Evolutionary conservation across 2,888 invertebrate species (phyloP).

Genomic region (Epinotia bilunana): DNA sequence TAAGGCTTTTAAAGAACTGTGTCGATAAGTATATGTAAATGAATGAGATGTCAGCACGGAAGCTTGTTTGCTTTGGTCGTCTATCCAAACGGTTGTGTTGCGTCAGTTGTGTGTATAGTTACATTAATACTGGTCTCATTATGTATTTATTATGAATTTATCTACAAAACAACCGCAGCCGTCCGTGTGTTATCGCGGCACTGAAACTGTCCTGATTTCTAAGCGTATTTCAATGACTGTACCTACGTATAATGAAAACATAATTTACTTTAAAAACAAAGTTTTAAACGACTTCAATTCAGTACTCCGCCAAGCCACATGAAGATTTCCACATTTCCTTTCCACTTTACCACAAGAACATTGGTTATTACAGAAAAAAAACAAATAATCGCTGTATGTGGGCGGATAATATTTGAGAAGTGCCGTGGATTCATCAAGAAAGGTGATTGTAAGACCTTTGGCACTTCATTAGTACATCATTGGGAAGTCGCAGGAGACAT

Average conservation of each 20-base stretch:
- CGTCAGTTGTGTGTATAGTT: background rate
- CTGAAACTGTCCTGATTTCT: background rate
- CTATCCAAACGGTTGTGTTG: background rate
- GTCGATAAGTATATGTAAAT: background rate
- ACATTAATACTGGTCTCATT: slow-evolving; percentile 18
- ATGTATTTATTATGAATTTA: slow-evolving; percentile 1
- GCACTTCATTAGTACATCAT: no score
- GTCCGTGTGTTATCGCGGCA: background rate
- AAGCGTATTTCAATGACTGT: background rate
- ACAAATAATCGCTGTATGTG: no score
- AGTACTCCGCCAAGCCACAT: no score
- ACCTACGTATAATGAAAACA: background rate
- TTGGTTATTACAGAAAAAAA: no score
- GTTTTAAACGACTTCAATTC: no score
- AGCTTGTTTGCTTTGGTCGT: slow-evolving; percentile 14
- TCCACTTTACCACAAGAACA: no score
- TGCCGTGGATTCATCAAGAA: no score
- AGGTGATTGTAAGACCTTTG: no score
- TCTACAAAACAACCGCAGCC: background rate
- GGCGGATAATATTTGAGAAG: no score
- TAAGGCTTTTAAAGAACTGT: background rate
- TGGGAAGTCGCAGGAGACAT: no score
- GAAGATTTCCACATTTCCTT: no score
- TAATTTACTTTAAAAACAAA: no score
- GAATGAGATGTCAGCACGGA: background rate